Base-by-base conservation (phyloP, 2,113 vertebrate genomes). In the Elephantulus edwardii region DNA sequence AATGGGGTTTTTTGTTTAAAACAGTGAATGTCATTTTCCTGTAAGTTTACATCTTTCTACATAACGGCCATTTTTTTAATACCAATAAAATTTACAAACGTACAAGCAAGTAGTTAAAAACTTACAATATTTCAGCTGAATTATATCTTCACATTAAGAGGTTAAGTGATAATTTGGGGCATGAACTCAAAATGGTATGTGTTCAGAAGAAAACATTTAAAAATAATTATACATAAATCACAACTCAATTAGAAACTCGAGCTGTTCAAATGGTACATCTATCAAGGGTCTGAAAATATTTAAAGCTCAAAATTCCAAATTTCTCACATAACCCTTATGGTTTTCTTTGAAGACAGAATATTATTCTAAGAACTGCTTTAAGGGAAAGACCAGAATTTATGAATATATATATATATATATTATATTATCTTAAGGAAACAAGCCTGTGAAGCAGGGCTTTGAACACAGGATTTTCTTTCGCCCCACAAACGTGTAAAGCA, bases 381-480 rank as follows among this genome's bases (percentile, higher is more conserved):
- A 11, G 13, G 22, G 42, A 83, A 78, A 86, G 56, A 46, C 8
- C 19, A 71, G 58, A 83, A 95, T 86, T 88, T 95, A 93, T 46
- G 62, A n/a, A 68, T 78, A 58, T 60, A 56, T 33, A 93, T n/a
- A 70, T 78, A 83, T 40, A 38, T 68, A 72, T 35, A 50, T 5
- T 20, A 52, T 35, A 20, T 91, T 80, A 90, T 86, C 76, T 75
- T 92, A 86, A 94, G 58, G 68, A 93, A 92, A 89, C 40, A 89
- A 88, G 48, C 48, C 50, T 50, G 26, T 83, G 79, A 54, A 86
- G 64, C 22, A 80, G 42, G 52, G 22, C 52, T 94, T 89, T 90
- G 88, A 86, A 77, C 71, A 77, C 62, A 62, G 44, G n/a, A 68
- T 83, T 76, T 80, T 89, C 30, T 80, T 58, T n/a, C 14, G 4